A percentile compares a stretch with the other conserved stretches of the same genome.
These are phyloP conservation scores for Pampus argenteus DNA, from an alignment of 2,797 vertebrate species.

Conservation along the genomic window DNA sequence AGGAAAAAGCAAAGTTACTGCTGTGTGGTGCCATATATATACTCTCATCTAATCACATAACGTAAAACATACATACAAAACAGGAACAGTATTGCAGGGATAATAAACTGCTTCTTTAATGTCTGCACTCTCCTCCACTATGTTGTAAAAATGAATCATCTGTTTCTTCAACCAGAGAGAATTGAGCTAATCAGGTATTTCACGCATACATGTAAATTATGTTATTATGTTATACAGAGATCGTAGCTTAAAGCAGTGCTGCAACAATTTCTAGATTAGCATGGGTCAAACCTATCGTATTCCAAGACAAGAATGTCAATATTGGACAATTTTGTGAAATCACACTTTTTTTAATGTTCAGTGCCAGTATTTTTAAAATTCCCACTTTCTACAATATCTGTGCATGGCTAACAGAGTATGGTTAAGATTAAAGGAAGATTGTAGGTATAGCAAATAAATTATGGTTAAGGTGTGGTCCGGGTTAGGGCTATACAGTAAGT, in stretches of 20 bases:
- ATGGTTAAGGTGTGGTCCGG: too few relatives aligned
- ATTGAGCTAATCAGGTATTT: conserved; percentile 11
- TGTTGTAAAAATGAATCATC: neutral
- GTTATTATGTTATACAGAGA: conserved; percentile 1
- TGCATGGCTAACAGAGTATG: too few relatives aligned
- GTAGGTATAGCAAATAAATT: too few relatives aligned
- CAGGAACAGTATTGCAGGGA: conserved; percentile 24
- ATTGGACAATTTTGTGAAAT: too few relatives aligned
- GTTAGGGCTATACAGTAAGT: too few relatives aligned
- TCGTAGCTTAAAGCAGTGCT: neutral
- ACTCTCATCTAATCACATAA: conserved; percentile 48
- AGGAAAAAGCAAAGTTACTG: conserved; percentile 43
- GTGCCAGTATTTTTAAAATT: too few relatives aligned
- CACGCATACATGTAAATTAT: neutral
- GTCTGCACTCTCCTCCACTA: neutral
- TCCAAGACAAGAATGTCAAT: too few relatives aligned
- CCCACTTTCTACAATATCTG: too few relatives aligned
- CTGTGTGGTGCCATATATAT: conserved; percentile 8
- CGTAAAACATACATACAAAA: conserved; percentile 28
- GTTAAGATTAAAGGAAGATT: too few relatives aligned
- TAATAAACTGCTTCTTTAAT: conserved; percentile 24
- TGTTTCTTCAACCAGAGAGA: neutral
- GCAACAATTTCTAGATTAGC: neutral
- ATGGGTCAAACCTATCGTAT: too few relatives aligned
- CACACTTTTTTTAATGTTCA: too few relatives aligned